Evolutionary conservation across 2,797 vertebrate species (phyloP), one percentile per base, ranked within the genome.

Genomic region (Poecilia gillii): DNA sequence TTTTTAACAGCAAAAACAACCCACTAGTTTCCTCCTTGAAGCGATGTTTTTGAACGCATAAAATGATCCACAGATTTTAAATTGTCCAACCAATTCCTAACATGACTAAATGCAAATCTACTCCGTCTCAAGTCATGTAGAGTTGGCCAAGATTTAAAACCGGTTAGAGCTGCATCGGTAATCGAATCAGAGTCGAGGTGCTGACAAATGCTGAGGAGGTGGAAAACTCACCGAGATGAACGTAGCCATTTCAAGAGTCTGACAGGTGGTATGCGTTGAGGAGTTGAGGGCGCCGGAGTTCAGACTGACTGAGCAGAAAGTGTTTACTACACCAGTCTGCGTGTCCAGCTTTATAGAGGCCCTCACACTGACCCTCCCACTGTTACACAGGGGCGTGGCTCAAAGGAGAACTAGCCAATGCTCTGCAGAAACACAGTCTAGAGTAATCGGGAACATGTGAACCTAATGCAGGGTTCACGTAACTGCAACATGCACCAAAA

Each of bases 201-300:
- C 16, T 64, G 78, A 91, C 84, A 87, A 90, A 80, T 76, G 87
- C 80, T 86, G 90, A 93, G 51, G 81, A 81, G 81, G 72, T 49
- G 75, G 72, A 91, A 87, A 93, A 97, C 96, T 96, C 92, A 97
- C 96, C 93, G 96, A 94, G 76, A 97, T 91, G 79, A 97, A 96
- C 3, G 96, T 91, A 84, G 96, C 93, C 96, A 97, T 97, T 89
- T 85, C 82, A 85, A 57, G 85, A 87, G 66, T 81, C 78, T 82
- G 90, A 93, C 91, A 90, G 91, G 83, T 92, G 90, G 72, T 2
- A 62, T 76, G 68, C 16, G 79, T 49, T 74, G 74, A 23, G 81
- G 83, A 81, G 87, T 81, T 84, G 75, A 28, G 74, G 76, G 78
- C 20, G 73, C 79, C 14, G 23, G n/a, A 85, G 76, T 78, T 85